Evolutionary conservation across 2,888 invertebrate genomes (phyloP).

Genomic region (Cyaniris semiargus): DNA sequence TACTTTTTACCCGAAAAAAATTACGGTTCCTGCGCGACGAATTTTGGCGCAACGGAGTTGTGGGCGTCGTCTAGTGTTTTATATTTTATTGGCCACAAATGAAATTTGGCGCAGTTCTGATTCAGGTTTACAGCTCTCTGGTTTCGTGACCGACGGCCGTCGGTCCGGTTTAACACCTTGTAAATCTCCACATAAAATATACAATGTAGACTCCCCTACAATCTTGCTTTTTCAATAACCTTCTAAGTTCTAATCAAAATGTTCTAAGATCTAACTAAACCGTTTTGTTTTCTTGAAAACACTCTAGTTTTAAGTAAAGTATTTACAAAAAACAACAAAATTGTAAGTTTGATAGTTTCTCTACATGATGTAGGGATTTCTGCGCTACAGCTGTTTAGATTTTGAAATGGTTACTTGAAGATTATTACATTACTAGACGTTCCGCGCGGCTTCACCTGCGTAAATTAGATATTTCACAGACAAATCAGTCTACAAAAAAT

Average conservation of each 20-base stretch:
- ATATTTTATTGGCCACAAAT: not conserved
- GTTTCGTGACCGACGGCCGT: constrained; percentile 63
- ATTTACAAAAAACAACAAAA: no score
- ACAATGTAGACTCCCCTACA: constrained; percentile 61
- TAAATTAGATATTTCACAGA: no score
- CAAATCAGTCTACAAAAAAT: no score
- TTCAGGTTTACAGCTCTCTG: constrained; percentile 29
- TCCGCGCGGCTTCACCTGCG: no score
- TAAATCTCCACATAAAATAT: constrained; percentile 71
- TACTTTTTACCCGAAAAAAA: not conserved
- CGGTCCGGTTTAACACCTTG: constrained; percentile 66
- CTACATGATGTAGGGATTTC: no score
- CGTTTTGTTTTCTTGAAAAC: not conserved
- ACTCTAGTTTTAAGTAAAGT: no score
- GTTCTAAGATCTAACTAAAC: no score
- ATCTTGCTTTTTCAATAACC: constrained; percentile 36
- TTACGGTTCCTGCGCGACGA: not conserved
- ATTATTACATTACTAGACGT: no score
- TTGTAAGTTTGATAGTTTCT: no score
- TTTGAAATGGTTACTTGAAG: no score
- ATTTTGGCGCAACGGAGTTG: not conserved
- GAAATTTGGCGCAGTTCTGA: constrained; percentile 24
- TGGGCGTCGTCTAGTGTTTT: not conserved
- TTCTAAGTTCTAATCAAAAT: not conserved
- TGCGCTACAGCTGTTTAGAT: no score